Percentiles rank a stretch among this genome's conserved stretches.
Evolutionary conservation across 2,113 vertebrate genomes (phyloP).

Genomic region (Ibidorhyncha struthersii): DNA sequence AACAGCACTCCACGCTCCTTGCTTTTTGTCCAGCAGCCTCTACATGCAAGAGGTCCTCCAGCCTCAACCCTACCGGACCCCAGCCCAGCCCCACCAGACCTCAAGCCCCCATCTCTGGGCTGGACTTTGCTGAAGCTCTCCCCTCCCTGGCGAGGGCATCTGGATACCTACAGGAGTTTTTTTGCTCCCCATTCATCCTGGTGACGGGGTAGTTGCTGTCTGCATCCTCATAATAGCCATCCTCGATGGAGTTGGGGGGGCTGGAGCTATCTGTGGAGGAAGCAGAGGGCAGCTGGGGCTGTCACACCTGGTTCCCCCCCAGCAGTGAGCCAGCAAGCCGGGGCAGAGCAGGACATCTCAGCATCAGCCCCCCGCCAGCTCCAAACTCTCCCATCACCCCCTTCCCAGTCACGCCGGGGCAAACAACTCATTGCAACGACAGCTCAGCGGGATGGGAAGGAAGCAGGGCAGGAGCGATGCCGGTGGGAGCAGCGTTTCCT

Average conservation of each 20-base stretch:
- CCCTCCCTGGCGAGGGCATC: rapidly evolving
- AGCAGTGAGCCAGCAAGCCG: rapidly evolving
- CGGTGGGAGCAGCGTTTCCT: not conserved
- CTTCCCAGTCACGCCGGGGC: not conserved
- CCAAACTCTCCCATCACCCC: not conserved
- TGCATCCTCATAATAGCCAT: constrained; percentile 95
- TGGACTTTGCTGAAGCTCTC: not conserved
- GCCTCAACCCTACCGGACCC: not conserved
- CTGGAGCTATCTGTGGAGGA: constrained; percentile 84
- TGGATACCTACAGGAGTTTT: constrained; percentile 86
- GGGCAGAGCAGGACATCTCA: not conserved
- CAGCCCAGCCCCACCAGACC: not conserved
- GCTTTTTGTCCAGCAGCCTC: not conserved
- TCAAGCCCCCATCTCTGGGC: not conserved
- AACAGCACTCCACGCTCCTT: not conserved
- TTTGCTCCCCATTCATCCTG: constrained; percentile 87
- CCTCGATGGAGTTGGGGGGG: constrained; percentile 89
- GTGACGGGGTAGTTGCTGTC: constrained; percentile 94
- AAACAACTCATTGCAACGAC: not conserved
- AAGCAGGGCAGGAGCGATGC: not conserved
- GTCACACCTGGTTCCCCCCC: not conserved
- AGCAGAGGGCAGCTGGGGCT: not conserved
- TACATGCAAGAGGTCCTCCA: not conserved
- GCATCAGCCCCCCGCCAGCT: rapidly evolving
- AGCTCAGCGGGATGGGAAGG: not conserved